Base-by-base conservation (phyloP, 2,113 vertebrate species). In the Pycnonotus jocosus region DNA sequence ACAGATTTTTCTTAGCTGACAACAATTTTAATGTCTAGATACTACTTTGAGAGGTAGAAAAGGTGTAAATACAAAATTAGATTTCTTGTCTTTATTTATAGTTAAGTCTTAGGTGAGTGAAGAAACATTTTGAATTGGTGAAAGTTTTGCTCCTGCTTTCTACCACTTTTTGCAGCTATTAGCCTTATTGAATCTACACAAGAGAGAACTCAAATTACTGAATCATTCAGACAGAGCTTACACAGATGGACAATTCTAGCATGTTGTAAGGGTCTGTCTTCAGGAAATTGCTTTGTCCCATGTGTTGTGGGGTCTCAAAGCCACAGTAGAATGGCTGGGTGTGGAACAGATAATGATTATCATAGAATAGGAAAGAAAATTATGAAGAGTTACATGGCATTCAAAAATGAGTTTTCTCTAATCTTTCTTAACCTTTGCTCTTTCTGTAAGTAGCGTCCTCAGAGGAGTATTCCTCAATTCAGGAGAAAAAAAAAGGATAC, bases 341-440 rank as follows among this genome's bases (percentile, higher is more conserved):
- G 42, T 31, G 7, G 79, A 70, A 40, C n/a, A 7, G 7, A 72
- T 73, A 86, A 51, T 0, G 3, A 78, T 62, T 85, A 79, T 51
- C 38, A 42, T 22, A 25, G 54, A 73, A 76, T 18, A 76, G 53
- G 60, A 37, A 57, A 23, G 11, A 28, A 89, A 73, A 70, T 47
- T 56, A 57, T 13, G 57, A 76, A 70, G 70, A 90, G 64, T 60
- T 71, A 60, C 35, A 38, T 8, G 38, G 30, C 57, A 86, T 77
- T 86, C 33, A 11, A 45, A 95, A 85, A 94, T 35, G 12, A 76
- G 45, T 76, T 82, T 78, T 8, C 51, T 35, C 18, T 71, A 87
- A 93, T 95, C 69, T 95, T 84, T 71, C 77, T 88, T 71, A 71
- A 71, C 58, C 95, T 92, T 91, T 92, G 89, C 83, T 92, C 83